Conservation (phyloP, 2,888 invertebrate genomes). For the Tetheella fluctuosa region DNA sequence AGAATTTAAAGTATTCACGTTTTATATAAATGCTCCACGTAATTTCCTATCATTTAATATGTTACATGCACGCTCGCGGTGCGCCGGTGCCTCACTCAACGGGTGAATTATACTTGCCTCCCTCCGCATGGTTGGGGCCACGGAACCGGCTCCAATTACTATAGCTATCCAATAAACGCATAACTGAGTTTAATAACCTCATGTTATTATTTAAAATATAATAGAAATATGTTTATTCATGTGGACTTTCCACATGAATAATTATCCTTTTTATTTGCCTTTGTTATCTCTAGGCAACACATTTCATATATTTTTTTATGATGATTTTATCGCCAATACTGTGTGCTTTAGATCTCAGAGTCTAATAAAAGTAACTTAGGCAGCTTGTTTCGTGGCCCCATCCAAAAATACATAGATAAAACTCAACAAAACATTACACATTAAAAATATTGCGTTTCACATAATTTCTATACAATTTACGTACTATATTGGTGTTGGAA, state of each 20-base stretch:
- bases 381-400: constrained; percentile 29
- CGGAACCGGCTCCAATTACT: constrained; percentile 10
- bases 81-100: constrained; percentile 77
- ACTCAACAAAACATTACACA: constrained; percentile 73
- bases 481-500: constrained; percentile 78
- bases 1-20: constrained; percentile 52
- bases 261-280: no score
- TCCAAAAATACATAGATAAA: constrained; percentile 49
- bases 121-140: constrained; percentile 24
- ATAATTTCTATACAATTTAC: constrained; percentile 69
- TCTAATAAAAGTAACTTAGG: neutral
- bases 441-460: constrained; percentile 72
- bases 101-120: constrained; percentile 59
- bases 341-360: no score
- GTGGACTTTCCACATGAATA: no score
- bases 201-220: no score
- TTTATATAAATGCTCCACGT: constrained; percentile 68
- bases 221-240: no score
- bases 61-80: constrained; percentile 49
- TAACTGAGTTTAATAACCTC: no score
- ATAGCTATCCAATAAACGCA: no score
- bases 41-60: constrained; percentile 52
- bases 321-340: no score
- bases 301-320: no score
- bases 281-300: no score